Base-by-base conservation (phyloP, 1,140 invertebrate genomes). In the Lysiphlebus fabarum region DNA sequence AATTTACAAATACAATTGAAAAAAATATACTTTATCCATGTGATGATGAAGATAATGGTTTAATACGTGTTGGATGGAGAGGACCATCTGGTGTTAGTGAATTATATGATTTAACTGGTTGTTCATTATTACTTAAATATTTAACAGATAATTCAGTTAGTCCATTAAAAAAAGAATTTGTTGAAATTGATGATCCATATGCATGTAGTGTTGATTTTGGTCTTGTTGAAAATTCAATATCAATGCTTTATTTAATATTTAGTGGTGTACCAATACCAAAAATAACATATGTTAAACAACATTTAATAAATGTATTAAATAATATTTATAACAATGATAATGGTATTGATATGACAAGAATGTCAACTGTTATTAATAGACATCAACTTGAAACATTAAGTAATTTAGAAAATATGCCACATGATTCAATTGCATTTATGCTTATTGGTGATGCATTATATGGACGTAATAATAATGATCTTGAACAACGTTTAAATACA, bases 371-470 rank as follows among this genome's bases (percentile, higher is more conserved):
- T 3, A 84, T 95, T 38, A 83, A 87, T 58, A 85, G 87, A 61
- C 83, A 86, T 58, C 85, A 90, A 51, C 77, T 91, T 7, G 87
- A 92, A 69, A 81, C 84, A 68, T 79, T 91, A 47, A 88, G 85
- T 62, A 81, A 83, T 63, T 74, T 91, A 6, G 93, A 95, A 78
- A 88, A 85, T 26, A 82, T 83, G 61, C 91, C 92, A 2, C 89
- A 92, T 69, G 84, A 89, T 58, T 78, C 85, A 7, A 75, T 94
- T 38, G 87, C 90, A 3, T 87, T 86, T 69, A 84, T 87, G 64
- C 82, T 91, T 37, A 90, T 95, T 69, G 88, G 87, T 0, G 90
- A 95, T 73, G 85, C 90, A 64, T 77, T 96, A 14, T 95, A 93
- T 76, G 91, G 92, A 9, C 58, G 45, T 8, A 82, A 86, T 47